Evolutionary conservation across 37 sponge, comb jelly and placozoan genomes (phyloP), one percentile per base, ranked within the genome.

Genomic region (Spongilla lacustris): DNA sequence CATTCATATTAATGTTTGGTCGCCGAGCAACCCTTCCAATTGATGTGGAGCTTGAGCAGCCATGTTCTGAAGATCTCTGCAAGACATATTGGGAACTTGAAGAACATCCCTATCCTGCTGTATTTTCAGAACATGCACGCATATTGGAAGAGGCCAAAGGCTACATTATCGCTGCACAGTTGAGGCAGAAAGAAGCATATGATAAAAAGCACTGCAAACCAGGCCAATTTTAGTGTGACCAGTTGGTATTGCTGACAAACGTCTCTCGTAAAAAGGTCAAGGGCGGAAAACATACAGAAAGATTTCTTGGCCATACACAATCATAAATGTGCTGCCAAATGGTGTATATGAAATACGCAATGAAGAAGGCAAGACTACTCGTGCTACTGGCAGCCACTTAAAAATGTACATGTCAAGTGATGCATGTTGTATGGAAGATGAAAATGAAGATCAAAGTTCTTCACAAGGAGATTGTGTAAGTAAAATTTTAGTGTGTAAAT

Each of bases 1-100:
- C 94, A 34, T 93, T 93, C 73, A 36, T 83, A 25, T 28, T 93
- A 36, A 93, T 90, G 94, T 90, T 93, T 66, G 70, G 75, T 38
- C 79, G 88, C 24, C 36, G 36, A 41, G 94, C 91, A 21, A 78
- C 80, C 4, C 48, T 93, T 24, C 94, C 91, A 67, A 83, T 93
- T 73, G 94, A 93, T 41, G 19, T 93, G 21, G 67, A 89, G 22
- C 10, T 81, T 38, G 13, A 25, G 66, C 81, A 74, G 72, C 25
- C 2, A 21, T 66, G 34, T 24, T 83, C 87, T 41, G 76, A 81
- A 34, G 78, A 85, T 31, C 24, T 28, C 22, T 32, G 23, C 23
- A 26, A 35, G 9, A 36, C 30, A 89, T 85, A 68, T 50, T 21
- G 32, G 17, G 23, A 58, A 10, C 29, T 80, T 2, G 36, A 33